Percentiles rank a stretch among this genome's conserved stretches.
Evolutionary conservation across 2,888 invertebrate genomes (phyloP).

Genomic region (Leptopilina drosophilae): DNA sequence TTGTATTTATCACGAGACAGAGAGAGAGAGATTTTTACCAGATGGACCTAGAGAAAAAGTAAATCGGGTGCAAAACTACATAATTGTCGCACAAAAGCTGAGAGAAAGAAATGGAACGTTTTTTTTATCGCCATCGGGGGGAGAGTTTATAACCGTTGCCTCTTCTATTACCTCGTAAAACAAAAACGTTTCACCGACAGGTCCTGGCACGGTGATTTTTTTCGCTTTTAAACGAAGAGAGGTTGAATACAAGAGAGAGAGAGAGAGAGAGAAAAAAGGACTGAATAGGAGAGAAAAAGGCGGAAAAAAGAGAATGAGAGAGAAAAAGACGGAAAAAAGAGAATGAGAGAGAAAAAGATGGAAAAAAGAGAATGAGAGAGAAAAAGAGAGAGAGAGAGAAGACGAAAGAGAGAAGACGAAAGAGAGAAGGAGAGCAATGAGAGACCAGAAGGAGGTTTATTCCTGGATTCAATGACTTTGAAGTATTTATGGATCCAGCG

Average conservation of each 20-base stretch:
- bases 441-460: conserved; percentile 54
- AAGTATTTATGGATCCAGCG: conserved; percentile 68
- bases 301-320: no score
- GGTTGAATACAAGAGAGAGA: no score
- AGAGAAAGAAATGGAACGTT: conserved; percentile 28
- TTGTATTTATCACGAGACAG: neutral
- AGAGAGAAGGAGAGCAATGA: no score
- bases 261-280: no score
- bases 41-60: conserved; percentile 1
- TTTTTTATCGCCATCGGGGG: conserved; percentile 35
- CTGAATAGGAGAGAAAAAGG: no score
- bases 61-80: conserved; percentile 30
- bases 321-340: no score
- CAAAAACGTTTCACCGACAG: conserved; percentile 22
- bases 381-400: no score
- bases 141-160: conserved; percentile 1
- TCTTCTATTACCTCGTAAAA: conserved; percentile 41
- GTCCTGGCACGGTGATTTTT: conserved; percentile 62
- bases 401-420: no score
- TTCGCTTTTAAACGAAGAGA: conserved; percentile 60
- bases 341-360: no score
- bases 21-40: neutral
- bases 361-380: no score
- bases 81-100: conserved; percentile 3
- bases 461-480: conserved; percentile 66